These are phyloP conservation scores for Coleophora deauratella DNA, from an alignment of 2,888 invertebrate genomes.

Conservation along the genomic window DNA sequence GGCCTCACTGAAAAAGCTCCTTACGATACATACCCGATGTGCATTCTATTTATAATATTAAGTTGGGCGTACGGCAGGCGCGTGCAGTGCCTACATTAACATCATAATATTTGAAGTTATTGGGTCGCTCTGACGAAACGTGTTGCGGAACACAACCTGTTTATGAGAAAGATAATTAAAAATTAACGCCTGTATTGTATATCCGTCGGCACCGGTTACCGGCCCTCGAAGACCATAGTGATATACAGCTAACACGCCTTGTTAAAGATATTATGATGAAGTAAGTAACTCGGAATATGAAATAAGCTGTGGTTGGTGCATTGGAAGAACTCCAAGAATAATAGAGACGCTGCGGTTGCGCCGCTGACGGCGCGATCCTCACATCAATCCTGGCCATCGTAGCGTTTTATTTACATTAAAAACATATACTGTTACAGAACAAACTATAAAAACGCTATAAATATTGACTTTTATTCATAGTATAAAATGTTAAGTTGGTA, in stretches of 20 bases:
- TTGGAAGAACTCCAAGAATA: constrained; percentile 55
- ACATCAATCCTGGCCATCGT: constrained; percentile 24
- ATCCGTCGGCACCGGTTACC: constrained; percentile 18
- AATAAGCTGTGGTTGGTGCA: constrained; percentile 7
- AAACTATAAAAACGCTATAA: constrained; percentile 44
- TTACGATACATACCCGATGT: constrained; percentile 63
- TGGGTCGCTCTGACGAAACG: constrained; percentile 57
- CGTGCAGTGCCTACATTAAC: constrained; percentile 52
- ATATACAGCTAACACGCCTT: too few relatives aligned
- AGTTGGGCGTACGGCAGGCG: constrained; percentile 56
- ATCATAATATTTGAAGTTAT: constrained; percentile 63
- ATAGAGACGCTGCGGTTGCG: constrained; percentile 40
- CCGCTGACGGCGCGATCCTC: constrained; percentile 13
- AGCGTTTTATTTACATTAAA: constrained; percentile 56
- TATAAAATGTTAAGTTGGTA: constrained; percentile 26
- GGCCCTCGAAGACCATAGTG: too few relatives aligned
- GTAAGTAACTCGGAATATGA: too few relatives aligned
- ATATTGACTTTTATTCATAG: constrained; percentile 35
- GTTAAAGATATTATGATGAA: too few relatives aligned
- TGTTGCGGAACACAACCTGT: constrained; percentile 26
- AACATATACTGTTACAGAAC: constrained; percentile 50
- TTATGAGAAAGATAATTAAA: constrained; percentile 28
- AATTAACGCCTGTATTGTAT: constrained; percentile 22
- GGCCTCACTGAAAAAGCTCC: constrained; percentile 58
- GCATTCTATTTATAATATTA: constrained; percentile 69